Evolutionary conservation across 1,140 invertebrate genomes (phyloP).

Genomic region (Ooceraea biroi): DNA sequence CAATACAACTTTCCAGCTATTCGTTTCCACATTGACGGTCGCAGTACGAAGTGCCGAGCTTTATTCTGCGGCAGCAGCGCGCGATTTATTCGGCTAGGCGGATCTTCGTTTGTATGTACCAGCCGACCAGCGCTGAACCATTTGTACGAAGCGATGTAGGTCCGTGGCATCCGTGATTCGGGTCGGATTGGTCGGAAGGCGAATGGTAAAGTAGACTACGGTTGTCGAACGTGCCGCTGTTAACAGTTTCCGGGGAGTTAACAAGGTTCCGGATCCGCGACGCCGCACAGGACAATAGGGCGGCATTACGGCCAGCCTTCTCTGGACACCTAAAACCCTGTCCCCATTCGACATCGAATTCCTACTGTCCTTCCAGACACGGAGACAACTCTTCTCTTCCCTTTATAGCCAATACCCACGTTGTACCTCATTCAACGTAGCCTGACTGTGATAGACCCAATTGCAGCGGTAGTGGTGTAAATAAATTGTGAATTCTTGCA

Average conservation of each 20-base stretch:
- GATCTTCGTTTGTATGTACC: constrained; percentile 71
- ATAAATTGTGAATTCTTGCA: too few species aligned
- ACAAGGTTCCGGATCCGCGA: constrained; percentile 79
- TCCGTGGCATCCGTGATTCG: constrained; percentile 65
- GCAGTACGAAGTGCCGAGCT: constrained; percentile 9
- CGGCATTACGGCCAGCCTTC: constrained; percentile 74
- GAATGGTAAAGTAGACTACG: constrained; percentile 46
- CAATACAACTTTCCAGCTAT: constrained; percentile 24
- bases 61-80: constrained; percentile 23
- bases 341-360: constrained; percentile 44
- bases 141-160: constrained; percentile 70
- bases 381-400: not conserved
- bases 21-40: constrained; percentile 27
- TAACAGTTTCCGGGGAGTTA: constrained; percentile 82
- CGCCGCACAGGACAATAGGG: constrained; percentile 75
- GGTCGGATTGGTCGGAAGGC: constrained; percentile 64
- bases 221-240: constrained; percentile 76
- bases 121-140: constrained; percentile 47
- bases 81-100: constrained; percentile 32
- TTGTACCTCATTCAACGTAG: not conserved
- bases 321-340: constrained; percentile 70
- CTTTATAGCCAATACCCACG: not conserved
- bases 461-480: too few species aligned
- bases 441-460: not conserved
- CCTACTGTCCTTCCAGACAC: constrained; percentile 37